Evolutionary conservation across 2,797 vertebrate genomes (phyloP).

Genomic region (Premnoplex brunnescens): DNA sequence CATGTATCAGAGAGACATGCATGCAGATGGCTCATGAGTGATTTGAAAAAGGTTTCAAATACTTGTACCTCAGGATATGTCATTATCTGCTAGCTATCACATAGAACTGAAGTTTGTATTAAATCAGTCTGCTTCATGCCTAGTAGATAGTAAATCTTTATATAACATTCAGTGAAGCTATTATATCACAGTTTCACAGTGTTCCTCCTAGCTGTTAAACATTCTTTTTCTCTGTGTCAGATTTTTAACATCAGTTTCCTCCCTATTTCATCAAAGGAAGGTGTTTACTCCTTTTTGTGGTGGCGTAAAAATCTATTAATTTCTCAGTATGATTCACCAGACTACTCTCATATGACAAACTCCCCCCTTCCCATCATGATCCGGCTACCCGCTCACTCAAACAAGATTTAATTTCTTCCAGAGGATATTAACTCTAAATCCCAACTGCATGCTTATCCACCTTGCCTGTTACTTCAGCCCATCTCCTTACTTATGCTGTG

Average conservation of each 20-base stretch:
- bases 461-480: background rate
- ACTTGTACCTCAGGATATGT: slow-evolving; percentile 16
- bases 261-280: background rate
- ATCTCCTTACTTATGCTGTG: background rate
- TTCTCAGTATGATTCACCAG: background rate
- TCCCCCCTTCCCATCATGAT: background rate
- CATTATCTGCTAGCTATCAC: background rate
- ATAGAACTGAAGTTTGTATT: background rate
- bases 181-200: slow-evolving; percentile 15
- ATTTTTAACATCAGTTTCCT: background rate
- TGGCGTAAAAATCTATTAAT: slow-evolving; percentile 9
- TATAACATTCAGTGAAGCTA: slow-evolving; percentile 14
- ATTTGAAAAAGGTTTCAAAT: slow-evolving; percentile 8
- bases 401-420: slow-evolving; percentile 52
- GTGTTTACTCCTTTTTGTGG: background rate
- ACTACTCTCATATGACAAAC: background rate
- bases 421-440: slow-evolving; percentile 17
- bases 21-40: background rate
- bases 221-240: slow-evolving; percentile 6
- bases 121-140: background rate
- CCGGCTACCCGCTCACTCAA: background rate
- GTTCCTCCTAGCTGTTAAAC: slow-evolving; percentile 19
- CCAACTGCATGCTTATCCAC: background rate
- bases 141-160: slow-evolving; percentile 23
- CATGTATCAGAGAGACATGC: background rate